Evolutionary conservation across 1,140 invertebrate species (phyloP), one percentile per base, ranked within the genome.

Genomic region (Chlorops oryzae): DNA sequence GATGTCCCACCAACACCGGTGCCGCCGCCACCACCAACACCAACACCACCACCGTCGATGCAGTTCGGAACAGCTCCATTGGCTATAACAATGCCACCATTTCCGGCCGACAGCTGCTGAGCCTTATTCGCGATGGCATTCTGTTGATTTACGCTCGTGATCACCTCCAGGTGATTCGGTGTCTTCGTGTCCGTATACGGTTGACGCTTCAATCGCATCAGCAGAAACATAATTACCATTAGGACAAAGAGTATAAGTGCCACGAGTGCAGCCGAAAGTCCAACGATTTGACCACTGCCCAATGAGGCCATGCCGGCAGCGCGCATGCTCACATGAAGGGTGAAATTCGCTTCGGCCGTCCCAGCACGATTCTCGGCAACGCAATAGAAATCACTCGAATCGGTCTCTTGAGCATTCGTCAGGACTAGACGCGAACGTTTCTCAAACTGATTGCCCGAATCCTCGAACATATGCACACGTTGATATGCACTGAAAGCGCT

Each of bases 341-440:
- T 93, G 61, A 92, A 92, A 67, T 94, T 94, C 1, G 88, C 86
- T 74, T 92, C 87, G n/a, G 89, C 87, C 62, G 84, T 88, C 2
- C 94, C 95, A 9, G 89, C 92, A 46, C 85, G 81, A 72, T 97
- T 97, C 63, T 92, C 87, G 13, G 90, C 91, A 1, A 91, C 82
- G 70, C 93, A 96, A 59, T 86, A 86, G 74, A 96, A 96, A 58
- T 91, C 88, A 22, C 84, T 88, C 22, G 87, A 86, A 67, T 96
- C 92, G 5, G 86, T 81, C 64, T 92, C 87, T 63, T 88, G 87
- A 12, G 90, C 87, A 64, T 92, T 89, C 22, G 87, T 90, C 43
- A 96, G 78, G 22, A 93, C 79, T 38, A 98, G 76, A 5, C 80
- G 81, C 42, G 88, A 92, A 35, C 78, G 81, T 69, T 89, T 91